These are phyloP conservation scores for Panurus biarmicus DNA, from an alignment of 2,113 vertebrate genomes.

Conservation along the genomic window DNA sequence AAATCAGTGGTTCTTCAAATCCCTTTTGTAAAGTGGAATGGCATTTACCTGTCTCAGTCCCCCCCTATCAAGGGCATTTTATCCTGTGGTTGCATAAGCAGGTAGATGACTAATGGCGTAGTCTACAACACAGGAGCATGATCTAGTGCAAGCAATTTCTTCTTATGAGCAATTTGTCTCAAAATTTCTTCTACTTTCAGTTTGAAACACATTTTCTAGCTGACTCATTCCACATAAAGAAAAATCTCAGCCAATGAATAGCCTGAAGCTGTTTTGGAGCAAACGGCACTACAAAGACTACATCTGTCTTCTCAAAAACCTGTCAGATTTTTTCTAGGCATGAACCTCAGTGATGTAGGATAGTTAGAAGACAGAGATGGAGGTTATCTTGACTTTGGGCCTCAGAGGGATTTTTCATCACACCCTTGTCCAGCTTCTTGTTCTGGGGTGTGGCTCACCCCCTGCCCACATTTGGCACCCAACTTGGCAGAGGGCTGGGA, in stretches of 20 bases:
- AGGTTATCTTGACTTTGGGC: neutral
- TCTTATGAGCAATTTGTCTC: neutral
- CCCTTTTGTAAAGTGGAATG: neutral
- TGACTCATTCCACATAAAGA: conserved; percentile 18
- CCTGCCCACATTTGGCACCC: neutral
- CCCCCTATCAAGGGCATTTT: neutral
- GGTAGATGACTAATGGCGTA: conserved; percentile 1
- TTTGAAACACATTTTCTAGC: neutral
- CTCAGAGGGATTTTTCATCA: neutral
- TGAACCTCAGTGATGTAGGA: neutral
- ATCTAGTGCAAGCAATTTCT: neutral
- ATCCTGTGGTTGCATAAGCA: neutral
- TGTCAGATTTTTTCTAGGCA: neutral
- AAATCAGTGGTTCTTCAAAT: neutral
- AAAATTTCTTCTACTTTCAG: neutral
- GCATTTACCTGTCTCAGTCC: neutral
- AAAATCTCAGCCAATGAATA: neutral
- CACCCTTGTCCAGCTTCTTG: neutral
- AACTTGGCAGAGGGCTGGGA: neutral
- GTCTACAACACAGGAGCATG: neutral
- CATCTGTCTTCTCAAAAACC: neutral
- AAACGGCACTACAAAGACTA: neutral
- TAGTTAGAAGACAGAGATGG: neutral
- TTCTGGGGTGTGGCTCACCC: neutral
- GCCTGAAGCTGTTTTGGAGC: neutral